Evolutionary conservation across 2,797 vertebrate species (phyloP).

Genomic region (Sitta carolinensis): DNA sequence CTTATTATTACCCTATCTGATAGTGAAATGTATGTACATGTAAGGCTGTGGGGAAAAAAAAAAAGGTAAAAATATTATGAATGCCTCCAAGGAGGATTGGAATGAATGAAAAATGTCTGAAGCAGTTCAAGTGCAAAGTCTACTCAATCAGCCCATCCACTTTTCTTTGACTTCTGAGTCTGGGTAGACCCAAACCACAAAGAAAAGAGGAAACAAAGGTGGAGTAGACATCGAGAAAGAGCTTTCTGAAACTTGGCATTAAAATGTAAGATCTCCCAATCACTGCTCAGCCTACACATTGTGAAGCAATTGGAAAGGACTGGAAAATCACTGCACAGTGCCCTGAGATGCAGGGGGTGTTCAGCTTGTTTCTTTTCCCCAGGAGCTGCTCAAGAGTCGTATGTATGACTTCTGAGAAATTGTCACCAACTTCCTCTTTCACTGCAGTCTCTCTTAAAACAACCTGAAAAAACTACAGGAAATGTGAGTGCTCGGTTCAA

Average conservation of each 20-base stretch:
- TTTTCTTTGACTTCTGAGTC: constrained; percentile 37
- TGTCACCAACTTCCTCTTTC: not conserved
- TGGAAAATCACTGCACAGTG: constrained; percentile 30
- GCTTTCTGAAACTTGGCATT: constrained; percentile 53
- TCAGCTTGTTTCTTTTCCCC: not conserved
- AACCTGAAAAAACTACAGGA: not conserved
- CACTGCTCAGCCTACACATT: constrained; percentile 23
- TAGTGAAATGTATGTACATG: not conserved
- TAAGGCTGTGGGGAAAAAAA: not conserved
- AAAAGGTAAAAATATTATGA: constrained; percentile 9
- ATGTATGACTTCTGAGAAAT: not conserved
- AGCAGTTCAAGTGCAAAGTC: not conserved
- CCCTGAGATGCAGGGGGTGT: not conserved
- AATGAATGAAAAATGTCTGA: constrained; percentile 51
- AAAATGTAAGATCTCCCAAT: constrained; percentile 11
- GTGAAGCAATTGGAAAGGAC: constrained; percentile 40
- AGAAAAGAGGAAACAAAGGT: constrained; percentile 56
- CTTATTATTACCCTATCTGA: constrained; percentile 8
- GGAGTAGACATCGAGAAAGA: constrained; percentile 31
- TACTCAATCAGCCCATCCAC: constrained; percentile 37
- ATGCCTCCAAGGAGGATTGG: constrained; percentile 14
- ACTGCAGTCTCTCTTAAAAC: not conserved
- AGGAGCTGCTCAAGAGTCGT: not conserved
- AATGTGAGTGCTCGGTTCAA: rapidly evolving
- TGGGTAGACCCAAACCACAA: constrained; percentile 55